Evolutionary conservation across 2,888 invertebrate species (phyloP).

Genomic region (Leptothorax acervorum): DNA sequence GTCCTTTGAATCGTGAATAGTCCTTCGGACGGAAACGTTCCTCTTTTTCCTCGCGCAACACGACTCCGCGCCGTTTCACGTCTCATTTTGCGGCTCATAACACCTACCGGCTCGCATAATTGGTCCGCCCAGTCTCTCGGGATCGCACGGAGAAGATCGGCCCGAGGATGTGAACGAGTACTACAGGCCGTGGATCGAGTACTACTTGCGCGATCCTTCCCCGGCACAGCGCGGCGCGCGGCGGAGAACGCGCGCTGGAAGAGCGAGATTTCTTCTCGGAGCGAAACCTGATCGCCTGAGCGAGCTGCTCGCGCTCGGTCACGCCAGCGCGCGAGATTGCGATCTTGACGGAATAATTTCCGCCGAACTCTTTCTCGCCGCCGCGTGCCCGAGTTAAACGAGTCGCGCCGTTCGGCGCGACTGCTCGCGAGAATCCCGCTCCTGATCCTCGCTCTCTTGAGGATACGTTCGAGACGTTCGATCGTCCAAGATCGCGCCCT

Average conservation of each 20-base stretch:
- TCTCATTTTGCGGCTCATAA: conserved; percentile 60
- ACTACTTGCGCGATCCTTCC: background rate
- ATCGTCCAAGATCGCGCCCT: background rate
- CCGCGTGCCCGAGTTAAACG: conserved; percentile 9
- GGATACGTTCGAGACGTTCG: background rate
- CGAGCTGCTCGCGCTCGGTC: conserved; percentile 29
- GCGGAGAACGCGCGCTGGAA: conserved; percentile 27
- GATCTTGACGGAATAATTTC: conserved; percentile 55
- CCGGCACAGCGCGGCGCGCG: background rate
- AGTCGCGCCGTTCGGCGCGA: background rate
- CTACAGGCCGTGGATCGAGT: background rate
- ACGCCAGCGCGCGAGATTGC: conserved; percentile 42
- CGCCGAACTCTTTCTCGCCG: conserved; percentile 40
- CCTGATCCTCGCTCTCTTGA: background rate
- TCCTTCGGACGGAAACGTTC: conserved; percentile 32
- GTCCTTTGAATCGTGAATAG: conserved; percentile 39
- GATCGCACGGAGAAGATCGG: background rate
- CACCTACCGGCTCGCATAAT: conserved; percentile 38
- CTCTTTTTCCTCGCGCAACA: conserved; percentile 44
- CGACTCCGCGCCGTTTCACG: conserved; percentile 36
- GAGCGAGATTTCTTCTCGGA: conserved; percentile 44
- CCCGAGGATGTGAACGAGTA: background rate
- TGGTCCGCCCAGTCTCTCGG: conserved; percentile 24
- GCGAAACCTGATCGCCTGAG: conserved; percentile 51
- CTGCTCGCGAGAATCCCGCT: background rate